Conservation (phyloP, 2,888 invertebrate genomes). For the Neoitamus cyanurus region DNA sequence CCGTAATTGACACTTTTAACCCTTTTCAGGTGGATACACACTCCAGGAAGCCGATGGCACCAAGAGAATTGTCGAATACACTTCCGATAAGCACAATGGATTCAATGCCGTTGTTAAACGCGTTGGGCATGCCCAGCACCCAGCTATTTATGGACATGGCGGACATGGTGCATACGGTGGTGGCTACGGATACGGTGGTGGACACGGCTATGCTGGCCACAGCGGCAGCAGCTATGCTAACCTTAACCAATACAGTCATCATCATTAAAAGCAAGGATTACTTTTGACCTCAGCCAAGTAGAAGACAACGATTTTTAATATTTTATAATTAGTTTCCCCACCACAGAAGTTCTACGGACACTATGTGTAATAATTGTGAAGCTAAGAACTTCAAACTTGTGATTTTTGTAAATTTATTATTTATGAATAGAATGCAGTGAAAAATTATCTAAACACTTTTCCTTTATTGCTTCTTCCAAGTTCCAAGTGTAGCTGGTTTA, state of each 20-base stretch:
- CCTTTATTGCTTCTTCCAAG: neutral
- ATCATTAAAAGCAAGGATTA: neutral
- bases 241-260: slow-evolving; percentile 19
- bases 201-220: slow-evolving; percentile 11
- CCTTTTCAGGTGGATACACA: slow-evolving; percentile 62
- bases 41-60: slow-evolving; percentile 68
- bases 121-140: slow-evolving; percentile 64
- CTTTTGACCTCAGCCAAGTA: neutral
- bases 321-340: neutral
- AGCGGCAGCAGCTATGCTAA: slow-evolving; percentile 45
- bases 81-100: slow-evolving; percentile 67
- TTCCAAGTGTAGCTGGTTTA: neutral
- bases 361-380: neutral
- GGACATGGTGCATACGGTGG: slow-evolving; percentile 19
- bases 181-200: slow-evolving; percentile 51
- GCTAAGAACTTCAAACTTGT: neutral
- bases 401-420: slow-evolving; percentile 28
- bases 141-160: slow-evolving; percentile 55
- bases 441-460: neutral
- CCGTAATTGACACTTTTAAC: neutral
- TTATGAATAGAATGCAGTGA: slow-evolving; percentile 12
- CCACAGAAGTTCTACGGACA: neutral
- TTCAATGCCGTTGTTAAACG: slow-evolving; percentile 68
- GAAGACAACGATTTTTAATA: neutral
- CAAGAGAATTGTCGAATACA: slow-evolving; percentile 68